These are phyloP conservation scores for Siphlonurus alternatus DNA, from an alignment of 2,888 invertebrate species.

Conservation along the genomic window DNA sequence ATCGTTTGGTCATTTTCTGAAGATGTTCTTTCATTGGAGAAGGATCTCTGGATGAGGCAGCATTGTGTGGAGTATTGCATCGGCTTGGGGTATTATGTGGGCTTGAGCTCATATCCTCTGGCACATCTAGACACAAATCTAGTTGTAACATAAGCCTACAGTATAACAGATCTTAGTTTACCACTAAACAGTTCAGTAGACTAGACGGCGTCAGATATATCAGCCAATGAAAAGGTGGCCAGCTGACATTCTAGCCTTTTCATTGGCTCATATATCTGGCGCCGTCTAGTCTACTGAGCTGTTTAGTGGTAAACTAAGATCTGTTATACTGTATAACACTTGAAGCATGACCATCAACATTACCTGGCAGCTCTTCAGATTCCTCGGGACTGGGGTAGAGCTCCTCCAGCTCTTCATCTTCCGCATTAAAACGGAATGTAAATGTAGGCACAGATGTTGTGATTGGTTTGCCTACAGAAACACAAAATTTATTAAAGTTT, in stretches of 20 bases:
- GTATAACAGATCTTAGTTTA: too few relatives aligned
- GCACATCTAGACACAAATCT: not conserved
- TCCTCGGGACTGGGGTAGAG: conserved; percentile 39
- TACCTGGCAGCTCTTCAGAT: conserved; percentile 27
- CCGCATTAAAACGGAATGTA: conserved; percentile 57
- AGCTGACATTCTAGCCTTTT: too few relatives aligned
- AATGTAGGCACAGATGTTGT: conserved; percentile 28
- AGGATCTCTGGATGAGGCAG: conserved; percentile 16
- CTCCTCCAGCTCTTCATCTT: conserved; percentile 56
- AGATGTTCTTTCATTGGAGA: conserved; percentile 19
- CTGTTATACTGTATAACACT: too few relatives aligned
- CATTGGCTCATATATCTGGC: too few relatives aligned
- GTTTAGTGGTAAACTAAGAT: too few relatives aligned
- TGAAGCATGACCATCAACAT: not conserved
- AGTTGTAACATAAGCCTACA: too few relatives aligned
- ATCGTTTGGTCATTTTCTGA: conserved; percentile 36
- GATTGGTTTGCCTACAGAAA: conserved; percentile 27
- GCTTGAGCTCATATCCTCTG: not conserved
- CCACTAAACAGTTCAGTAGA: too few relatives aligned
- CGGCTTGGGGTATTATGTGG: not conserved
- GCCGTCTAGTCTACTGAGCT: too few relatives aligned
- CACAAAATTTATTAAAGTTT: not conserved
- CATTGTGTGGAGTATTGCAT: not conserved
- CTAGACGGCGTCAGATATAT: too few relatives aligned
- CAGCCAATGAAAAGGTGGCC: too few relatives aligned